Conservation (phyloP, 2,888 invertebrate genomes). For the Scrobipalpa costella region DNA sequence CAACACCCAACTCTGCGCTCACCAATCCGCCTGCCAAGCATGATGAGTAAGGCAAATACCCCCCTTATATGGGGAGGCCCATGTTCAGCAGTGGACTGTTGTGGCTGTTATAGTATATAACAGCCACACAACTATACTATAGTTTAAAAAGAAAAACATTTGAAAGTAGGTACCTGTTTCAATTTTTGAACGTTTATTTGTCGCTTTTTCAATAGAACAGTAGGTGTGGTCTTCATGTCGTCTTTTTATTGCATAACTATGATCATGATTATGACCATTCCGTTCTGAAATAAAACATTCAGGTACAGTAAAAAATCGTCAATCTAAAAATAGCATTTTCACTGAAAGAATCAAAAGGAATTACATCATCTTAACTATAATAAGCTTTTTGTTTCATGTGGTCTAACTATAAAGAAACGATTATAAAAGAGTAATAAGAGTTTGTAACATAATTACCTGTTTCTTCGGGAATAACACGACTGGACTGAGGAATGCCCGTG, state of each 20-base stretch:
- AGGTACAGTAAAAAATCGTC: neutral
- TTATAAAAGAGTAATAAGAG: neutral
- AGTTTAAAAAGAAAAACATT: neutral
- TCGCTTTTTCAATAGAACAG: neutral
- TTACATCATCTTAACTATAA: neutral
- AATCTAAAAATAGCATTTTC: neutral
- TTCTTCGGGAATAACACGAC: neutral
- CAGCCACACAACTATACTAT: no score
- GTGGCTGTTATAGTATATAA: no score
- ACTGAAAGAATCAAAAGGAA: neutral
- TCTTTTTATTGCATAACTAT: slow-evolving; percentile 2
- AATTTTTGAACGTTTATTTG: slow-evolving; percentile 1
- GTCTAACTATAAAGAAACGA: neutral
- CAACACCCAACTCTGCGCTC: no score
- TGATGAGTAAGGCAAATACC: no score
- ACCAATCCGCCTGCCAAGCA: no score
- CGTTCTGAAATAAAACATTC: neutral
- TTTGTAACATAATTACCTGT: neutral
- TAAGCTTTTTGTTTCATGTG: neutral
- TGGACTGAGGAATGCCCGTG: slow-evolving; percentile 11
- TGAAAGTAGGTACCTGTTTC: neutral
- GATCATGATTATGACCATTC: slow-evolving; percentile 1
- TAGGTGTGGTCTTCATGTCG: slow-evolving; percentile 13
- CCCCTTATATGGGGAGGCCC: no score
- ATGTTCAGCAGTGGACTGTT: no score